Base-by-base conservation (phyloP, 2,797 vertebrate species). In the Tapera naevia region DNA sequence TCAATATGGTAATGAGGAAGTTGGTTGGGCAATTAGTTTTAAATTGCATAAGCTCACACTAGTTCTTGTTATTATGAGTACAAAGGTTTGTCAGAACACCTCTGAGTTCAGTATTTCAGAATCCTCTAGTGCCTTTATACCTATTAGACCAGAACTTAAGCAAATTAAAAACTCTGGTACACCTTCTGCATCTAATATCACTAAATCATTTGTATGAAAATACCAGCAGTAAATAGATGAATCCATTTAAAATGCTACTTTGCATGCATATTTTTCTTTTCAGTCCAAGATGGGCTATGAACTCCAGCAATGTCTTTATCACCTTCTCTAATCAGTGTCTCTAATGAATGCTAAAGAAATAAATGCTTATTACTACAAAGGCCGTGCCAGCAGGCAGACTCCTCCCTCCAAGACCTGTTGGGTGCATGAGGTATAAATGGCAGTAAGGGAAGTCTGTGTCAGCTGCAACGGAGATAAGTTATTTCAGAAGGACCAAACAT, bases 21-120 rank as follows among this genome's bases (percentile, higher is more conserved):
- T 93, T 95, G 94, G 90, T 94, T 91, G 79, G 83, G 82, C 85
- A 94, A 95, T 97, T 97, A 95, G 89, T 91, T 96, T 95, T 93
- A 91, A 94, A 96, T 74, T 94, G 93, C 87, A 60, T 91, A 82
- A 96, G 54, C 88, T 91, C 88, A 80, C 74, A 95, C 89, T 50
- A 67, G 64, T 74, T 94, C 76, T 88, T 95, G 85, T 89, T 96
- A 75, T 91, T 96, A 70, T 74, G 88, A 96, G 72, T 60, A 95
- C 90, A 96, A 94, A 88, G 80, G 80, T 97, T 94, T 95, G 75
- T 94, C 75, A 94, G 71, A 94, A 75, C 64, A 89, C 86, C 93
- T 97, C 57, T 39, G 78, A 91, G 81, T 95, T 95, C 61, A 82
- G 57, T 87, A 81, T 91, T 95, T 96, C 84, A 79, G 67, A 91